Evolutionary conservation across 2,797 vertebrate species (phyloP).

Genomic region (Lepilemur septentrionalis): DNA sequence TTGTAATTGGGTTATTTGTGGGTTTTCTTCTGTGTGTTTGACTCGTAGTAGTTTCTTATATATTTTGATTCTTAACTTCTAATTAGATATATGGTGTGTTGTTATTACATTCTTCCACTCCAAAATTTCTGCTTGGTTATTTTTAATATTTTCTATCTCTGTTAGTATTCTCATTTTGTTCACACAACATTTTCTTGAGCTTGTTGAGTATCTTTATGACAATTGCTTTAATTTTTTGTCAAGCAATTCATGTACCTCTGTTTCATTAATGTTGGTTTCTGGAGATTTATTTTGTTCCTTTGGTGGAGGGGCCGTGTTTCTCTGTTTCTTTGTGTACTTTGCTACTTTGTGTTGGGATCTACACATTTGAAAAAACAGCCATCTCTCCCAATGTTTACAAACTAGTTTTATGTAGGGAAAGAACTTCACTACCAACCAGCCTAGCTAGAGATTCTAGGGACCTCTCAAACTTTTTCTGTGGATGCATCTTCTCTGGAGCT

Average conservation of each 20-base stretch:
- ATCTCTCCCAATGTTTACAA: not conserved
- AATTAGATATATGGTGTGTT: not conserved
- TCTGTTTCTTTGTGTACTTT: not conserved
- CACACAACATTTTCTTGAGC: not conserved
- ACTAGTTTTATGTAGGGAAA: not conserved
- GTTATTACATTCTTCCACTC: not conserved
- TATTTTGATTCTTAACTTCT: not conserved
- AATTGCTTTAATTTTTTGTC: not conserved
- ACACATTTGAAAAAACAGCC: not conserved
- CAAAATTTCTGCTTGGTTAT: not conserved
- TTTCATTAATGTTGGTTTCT: not conserved
- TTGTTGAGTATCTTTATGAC: not conserved
- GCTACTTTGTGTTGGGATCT: not conserved
- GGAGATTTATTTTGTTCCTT: not conserved
- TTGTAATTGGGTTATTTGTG: not conserved
- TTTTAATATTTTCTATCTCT: not conserved
- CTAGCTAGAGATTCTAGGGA: not conserved
- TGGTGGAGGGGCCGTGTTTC: not conserved
- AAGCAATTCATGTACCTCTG: not conserved
- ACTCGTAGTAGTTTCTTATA: not conserved
- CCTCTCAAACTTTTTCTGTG: not conserved
- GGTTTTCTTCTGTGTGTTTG: not conserved
- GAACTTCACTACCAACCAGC: not conserved
- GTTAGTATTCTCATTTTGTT: constrained; percentile 2
- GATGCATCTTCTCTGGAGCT: not conserved